phyloP scores from a whole-genome alignment of 2,888 invertebrate genomes.

The Drosophila siamana region DNA sequence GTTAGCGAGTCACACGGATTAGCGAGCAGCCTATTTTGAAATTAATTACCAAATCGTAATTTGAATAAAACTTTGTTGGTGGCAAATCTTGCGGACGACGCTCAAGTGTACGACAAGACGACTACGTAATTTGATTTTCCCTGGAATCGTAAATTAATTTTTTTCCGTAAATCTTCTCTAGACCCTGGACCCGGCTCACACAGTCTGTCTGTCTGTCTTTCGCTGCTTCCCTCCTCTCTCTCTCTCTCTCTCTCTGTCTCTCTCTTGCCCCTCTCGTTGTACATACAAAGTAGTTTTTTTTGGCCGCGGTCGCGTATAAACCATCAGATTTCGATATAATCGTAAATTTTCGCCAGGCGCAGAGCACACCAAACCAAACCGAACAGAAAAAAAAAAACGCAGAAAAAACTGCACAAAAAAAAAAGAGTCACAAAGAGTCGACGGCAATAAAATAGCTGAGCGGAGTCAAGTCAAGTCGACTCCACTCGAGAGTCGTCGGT shows the following conservation, averaged over 20 bases:
- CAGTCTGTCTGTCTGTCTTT: conserved; percentile 10
- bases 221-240: background rate
- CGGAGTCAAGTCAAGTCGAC: conserved; percentile 52
- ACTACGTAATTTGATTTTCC: conserved; percentile 78
- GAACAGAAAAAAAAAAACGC: conserved; percentile 29
- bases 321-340: conserved; percentile 81
- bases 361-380: conserved; percentile 55
- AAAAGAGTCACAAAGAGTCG: conserved; percentile 78
- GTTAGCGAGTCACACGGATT: conserved; percentile 66
- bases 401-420: background rate
- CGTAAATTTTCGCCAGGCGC: conserved; percentile 78
- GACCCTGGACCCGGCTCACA: conserved; percentile 24
- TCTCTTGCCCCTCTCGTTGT: conserved; percentile 24
- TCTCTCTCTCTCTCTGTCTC: no score
- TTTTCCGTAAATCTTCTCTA: conserved; percentile 74
- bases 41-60: conserved; percentile 76
- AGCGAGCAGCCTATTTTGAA: conserved; percentile 59
- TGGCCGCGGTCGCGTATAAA: conserved; percentile 73
- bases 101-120: conserved; percentile 34
- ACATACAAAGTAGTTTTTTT: conserved; percentile 71
- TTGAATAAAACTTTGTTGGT: conserved; percentile 77
- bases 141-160: conserved; percentile 80
- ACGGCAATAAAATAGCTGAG: conserved; percentile 76
- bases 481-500: conserved; percentile 51
- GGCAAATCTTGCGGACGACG: conserved; percentile 38